Evolutionary conservation across 2,113 vertebrate species (phyloP).

Genomic region (Oenanthe melanoleuca): DNA sequence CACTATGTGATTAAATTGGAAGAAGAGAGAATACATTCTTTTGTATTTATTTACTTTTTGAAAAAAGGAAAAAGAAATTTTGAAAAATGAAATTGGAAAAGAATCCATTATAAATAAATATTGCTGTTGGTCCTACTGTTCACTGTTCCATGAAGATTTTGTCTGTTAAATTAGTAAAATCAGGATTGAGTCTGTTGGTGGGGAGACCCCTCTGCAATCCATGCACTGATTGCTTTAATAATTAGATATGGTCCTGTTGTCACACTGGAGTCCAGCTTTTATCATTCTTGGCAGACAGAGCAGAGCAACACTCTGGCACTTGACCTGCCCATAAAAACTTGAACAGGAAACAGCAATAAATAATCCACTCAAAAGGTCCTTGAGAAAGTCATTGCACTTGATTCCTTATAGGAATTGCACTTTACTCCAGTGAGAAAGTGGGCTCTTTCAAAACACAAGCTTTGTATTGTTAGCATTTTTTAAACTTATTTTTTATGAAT

Average conservation of each 20-base stretch:
- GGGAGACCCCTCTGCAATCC: not conserved
- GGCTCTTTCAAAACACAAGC: not conserved
- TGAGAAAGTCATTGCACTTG: constrained; percentile 43
- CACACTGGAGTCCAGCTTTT: constrained; percentile 44
- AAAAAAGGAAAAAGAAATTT: not conserved
- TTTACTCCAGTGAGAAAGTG: not conserved
- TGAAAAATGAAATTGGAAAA: not conserved
- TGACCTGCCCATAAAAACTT: constrained; percentile 65
- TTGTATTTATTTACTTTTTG: not conserved
- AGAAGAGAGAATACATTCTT: not conserved
- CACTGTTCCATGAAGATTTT: not conserved
- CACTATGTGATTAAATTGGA: not conserved
- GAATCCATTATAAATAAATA: not conserved
- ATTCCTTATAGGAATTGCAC: constrained; percentile 22
- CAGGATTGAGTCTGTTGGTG: not conserved
- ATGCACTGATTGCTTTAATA: constrained; percentile 32
- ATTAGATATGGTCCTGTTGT: constrained; percentile 47
- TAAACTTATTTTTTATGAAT: not conserved
- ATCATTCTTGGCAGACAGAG: constrained; percentile 53
- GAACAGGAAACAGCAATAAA: constrained; percentile 64
- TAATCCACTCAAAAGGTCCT: constrained; percentile 61
- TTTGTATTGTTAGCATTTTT: not conserved
- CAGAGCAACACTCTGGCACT: constrained; percentile 51
- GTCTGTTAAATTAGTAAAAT: not conserved
- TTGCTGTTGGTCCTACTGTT: not conserved